Evolutionary conservation across 2,113 vertebrate species (phyloP).

Genomic region (Axis porcinus): DNA sequence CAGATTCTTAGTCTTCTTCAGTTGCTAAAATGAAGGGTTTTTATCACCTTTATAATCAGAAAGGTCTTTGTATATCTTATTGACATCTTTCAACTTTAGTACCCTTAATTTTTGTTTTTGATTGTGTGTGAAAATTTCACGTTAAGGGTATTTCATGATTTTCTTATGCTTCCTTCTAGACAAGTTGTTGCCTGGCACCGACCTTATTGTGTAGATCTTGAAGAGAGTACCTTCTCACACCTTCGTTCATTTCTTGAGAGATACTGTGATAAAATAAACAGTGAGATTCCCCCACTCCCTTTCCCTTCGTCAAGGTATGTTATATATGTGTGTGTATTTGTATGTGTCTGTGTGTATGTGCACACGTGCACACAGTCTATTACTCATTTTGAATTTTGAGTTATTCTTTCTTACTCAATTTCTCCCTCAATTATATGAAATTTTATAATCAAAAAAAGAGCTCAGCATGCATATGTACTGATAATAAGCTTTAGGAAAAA

Average conservation of each 20-base stretch:
- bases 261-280: conserved; percentile 95
- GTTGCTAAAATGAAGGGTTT: neutral
- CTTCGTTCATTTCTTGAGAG: conserved; percentile 95
- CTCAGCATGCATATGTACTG: neutral
- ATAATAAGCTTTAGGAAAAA: conserved; percentile 26
- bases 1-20: neutral
- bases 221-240: conserved; percentile 97
- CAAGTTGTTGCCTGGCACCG: conserved; percentile 99
- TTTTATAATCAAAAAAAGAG: conserved; percentile 21
- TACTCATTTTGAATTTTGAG: conserved; percentile 34
- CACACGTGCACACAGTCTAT: neutral
- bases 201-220: conserved; percentile 97
- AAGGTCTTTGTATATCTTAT: neutral
- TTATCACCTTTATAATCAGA: neutral
- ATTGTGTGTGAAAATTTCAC: neutral
- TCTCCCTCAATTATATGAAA: neutral
- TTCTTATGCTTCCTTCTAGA: conserved; percentile 48
- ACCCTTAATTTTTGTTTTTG: conserved; percentile 6
- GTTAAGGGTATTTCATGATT: conserved; percentile 24
- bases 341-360: neutral
- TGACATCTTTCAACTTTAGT: neutral
- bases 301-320: conserved; percentile 94
- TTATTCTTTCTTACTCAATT: conserved; percentile 5
- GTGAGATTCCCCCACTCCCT: conserved; percentile 91
- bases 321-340: neutral